phyloP scores from a whole-genome alignment of 2,888 invertebrate genomes.

The Acrocyrtus sp. region DNA sequence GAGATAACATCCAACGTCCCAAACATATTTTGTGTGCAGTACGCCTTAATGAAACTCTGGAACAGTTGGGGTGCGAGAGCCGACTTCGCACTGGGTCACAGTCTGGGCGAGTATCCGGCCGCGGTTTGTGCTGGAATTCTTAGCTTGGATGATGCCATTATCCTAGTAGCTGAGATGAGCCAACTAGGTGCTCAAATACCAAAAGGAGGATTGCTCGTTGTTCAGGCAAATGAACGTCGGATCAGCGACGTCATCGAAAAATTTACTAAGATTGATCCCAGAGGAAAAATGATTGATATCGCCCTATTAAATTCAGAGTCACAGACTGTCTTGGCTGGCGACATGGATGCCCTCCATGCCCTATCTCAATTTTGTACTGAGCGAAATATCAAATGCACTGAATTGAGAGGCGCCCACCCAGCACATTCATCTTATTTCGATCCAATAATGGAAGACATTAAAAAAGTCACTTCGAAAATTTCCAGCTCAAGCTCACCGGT shows the following conservation, averaged over 20 bases:
- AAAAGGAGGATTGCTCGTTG: slow-evolving; percentile 37
- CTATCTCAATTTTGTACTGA: no score
- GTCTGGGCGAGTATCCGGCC: slow-evolving; percentile 52
- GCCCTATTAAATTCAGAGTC: no score
- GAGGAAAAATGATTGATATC: no score
- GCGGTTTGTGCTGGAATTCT: slow-evolving; percentile 45
- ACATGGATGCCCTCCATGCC: no score
- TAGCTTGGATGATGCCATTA: slow-evolving; percentile 45
- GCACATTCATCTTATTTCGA: no score
- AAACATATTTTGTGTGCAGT: slow-evolving; percentile 49
- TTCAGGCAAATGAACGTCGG: slow-evolving; percentile 15
- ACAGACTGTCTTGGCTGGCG: no score
- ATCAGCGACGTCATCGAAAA: no score
- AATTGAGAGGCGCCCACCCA: no score
- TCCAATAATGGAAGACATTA: slow-evolving; percentile 11
- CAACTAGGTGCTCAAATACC: slow-evolving; percentile 38
- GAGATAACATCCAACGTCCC: no score
- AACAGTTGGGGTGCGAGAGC: slow-evolving; percentile 39
- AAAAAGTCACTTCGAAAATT: neutral
- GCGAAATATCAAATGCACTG: no score
- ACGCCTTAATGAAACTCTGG: slow-evolving; percentile 35
- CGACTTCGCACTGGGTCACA: slow-evolving; percentile 54
- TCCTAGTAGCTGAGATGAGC: slow-evolving; percentile 48
- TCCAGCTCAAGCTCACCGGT: no score
- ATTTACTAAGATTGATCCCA: no score